Evolutionary conservation across 2,113 vertebrate genomes (phyloP).

Genomic region (Macquaria ambigua): DNA sequence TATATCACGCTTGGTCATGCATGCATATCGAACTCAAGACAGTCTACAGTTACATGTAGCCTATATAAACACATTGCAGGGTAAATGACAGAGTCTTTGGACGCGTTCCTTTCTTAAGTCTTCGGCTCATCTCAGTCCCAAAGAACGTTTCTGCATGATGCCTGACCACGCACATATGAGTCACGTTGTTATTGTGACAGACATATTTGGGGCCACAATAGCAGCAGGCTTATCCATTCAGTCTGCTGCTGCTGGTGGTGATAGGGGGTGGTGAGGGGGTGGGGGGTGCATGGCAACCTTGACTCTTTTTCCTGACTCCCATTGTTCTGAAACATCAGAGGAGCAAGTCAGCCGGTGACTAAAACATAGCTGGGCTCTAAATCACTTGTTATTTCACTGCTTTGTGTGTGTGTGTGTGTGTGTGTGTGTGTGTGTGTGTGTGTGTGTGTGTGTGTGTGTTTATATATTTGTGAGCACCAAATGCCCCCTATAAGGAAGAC

Average conservation of each 20-base stretch:
- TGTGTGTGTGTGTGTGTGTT: neutral
- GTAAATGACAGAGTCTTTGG: too few species aligned
- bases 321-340: slow-evolving; percentile 80
- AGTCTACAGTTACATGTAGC: neutral
- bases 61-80: neutral
- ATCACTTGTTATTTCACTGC: slow-evolving; percentile 72
- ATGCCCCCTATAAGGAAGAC: neutral
- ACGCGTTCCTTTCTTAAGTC: neutral
- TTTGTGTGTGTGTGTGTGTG: slow-evolving; percentile 58
- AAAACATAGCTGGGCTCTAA: slow-evolving; percentile 48
- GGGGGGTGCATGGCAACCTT: slow-evolving; percentile 58
- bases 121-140: neutral
- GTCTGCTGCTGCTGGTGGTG: neutral
- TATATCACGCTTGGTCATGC: slow-evolving; percentile 66
- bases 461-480: neutral
- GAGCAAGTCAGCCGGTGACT: slow-evolving; percentile 48
- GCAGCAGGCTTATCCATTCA: slow-evolving; percentile 41
- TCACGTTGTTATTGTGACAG: slow-evolving; percentile 60
- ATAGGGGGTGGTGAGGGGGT: neutral
- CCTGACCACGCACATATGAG: slow-evolving; percentile 36
- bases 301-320: slow-evolving; percentile 74
- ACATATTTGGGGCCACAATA: slow-evolving; percentile 42
- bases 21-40: slow-evolving; percentile 24
- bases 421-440: neutral
- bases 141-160: slow-evolving; percentile 10